Conservation (phyloP, 1,140 invertebrate genomes). For the Bombus affinis region DNA sequence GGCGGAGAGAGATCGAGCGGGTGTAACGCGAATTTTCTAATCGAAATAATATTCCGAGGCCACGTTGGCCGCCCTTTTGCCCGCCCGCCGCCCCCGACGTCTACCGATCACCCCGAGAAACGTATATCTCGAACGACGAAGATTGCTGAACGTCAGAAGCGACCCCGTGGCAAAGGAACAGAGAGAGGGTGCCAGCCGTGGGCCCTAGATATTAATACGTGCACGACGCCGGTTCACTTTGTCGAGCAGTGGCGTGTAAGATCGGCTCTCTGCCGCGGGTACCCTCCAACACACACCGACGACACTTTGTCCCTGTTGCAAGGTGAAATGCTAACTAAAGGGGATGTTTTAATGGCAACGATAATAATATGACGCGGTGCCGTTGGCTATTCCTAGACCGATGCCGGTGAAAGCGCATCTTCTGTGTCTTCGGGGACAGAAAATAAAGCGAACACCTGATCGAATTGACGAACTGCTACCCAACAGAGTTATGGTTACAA, state of each 20-base stretch:
- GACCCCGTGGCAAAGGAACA: constrained; percentile 56
- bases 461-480: background rate
- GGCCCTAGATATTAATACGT: constrained; percentile 79
- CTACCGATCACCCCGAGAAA: constrained; percentile 17
- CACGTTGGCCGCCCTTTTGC: constrained; percentile 15
- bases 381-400: constrained; percentile 63
- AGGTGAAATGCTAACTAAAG: constrained; percentile 81
- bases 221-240: constrained; percentile 75
- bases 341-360: constrained; percentile 78
- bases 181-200: constrained; percentile 69
- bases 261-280: constrained; percentile 68
- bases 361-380: constrained; percentile 67
- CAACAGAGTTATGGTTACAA: no score
- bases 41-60: constrained; percentile 39
- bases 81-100: background rate
- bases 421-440: background rate
- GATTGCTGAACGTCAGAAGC: constrained; percentile 65
- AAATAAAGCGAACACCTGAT: background rate
- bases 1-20: constrained; percentile 10
- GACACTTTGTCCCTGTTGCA: constrained; percentile 76
- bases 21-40: constrained; percentile 32
- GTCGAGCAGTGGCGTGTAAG: constrained; percentile 79
- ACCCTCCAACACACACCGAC: constrained; percentile 68
- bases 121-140: constrained; percentile 38
- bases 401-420: constrained; percentile 1